Evolutionary conservation across 2,113 vertebrate species (phyloP).

Genomic region (Apteryx mantelli): DNA sequence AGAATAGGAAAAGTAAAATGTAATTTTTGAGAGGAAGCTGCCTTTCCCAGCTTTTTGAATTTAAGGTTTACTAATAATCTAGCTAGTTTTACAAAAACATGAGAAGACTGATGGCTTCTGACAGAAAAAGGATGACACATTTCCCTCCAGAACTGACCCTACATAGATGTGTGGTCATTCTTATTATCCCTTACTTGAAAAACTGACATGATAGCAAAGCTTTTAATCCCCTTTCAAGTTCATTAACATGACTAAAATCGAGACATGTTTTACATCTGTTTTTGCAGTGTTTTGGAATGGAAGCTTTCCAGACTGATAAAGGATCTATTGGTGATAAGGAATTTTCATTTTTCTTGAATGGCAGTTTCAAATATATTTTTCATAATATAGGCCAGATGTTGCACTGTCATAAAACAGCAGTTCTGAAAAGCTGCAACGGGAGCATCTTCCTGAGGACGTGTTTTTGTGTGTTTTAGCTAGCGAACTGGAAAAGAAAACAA

Average conservation of each 20-base stretch:
- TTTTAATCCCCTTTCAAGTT: background rate
- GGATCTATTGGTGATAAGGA: background rate
- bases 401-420: background rate
- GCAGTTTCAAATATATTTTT: conserved; percentile 7
- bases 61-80: background rate
- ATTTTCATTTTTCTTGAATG: background rate
- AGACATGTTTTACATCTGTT: background rate
- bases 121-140: background rate
- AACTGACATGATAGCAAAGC: background rate
- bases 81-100: background rate
- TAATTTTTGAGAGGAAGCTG: background rate
- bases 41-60: background rate
- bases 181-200: background rate
- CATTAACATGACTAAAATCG: background rate
- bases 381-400: background rate
- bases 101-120: background rate
- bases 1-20: background rate
- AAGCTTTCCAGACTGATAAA: background rate
- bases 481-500: background rate
- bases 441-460: background rate
- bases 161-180: background rate
- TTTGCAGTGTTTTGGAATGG: background rate
- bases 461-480: background rate
- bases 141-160: background rate
- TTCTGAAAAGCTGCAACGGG: background rate